A percentile compares a stretch with the other conserved stretches of the same genome.
phyloP scores from a whole-genome alignment of 2,888 invertebrate species.

The Latrodectus hesperus region DNA sequence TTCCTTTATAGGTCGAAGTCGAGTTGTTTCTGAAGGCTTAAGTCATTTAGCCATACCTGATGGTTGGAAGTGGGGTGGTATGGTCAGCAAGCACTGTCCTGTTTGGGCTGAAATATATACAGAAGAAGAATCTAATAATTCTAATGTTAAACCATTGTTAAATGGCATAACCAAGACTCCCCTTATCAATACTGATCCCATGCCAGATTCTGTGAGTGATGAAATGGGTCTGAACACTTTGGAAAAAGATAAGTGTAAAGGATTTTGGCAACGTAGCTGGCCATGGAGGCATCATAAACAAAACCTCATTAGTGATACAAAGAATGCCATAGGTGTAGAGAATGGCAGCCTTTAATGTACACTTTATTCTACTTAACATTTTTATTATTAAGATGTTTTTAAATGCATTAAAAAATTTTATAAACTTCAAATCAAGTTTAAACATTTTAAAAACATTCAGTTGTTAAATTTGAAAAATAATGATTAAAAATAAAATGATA shows the following conservation, averaged over 20 bases:
- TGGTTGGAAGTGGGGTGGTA: conserved; percentile 90
- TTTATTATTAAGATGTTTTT: not conserved
- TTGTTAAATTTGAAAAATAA: too few relatives aligned
- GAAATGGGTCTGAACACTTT: conserved; percentile 9
- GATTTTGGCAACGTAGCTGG: conserved; percentile 57
- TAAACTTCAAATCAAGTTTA: too few relatives aligned
- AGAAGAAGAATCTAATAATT: conserved; percentile 59
- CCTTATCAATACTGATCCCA: conserved; percentile 2
- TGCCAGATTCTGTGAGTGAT: conserved; percentile 30
- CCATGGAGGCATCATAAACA: conserved; percentile 55
- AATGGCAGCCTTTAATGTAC: conserved; percentile 57
- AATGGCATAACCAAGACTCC: conserved; percentile 52
- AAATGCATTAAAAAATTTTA: too few relatives aligned
- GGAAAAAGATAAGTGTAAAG: conserved; percentile 32
- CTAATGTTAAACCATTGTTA: conserved; percentile 10
- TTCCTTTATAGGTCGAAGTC: conserved; percentile 74
- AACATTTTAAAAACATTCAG: too few relatives aligned
- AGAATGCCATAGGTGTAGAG: conserved; percentile 33
- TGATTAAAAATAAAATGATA: too few relatives aligned
- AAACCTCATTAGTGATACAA: conserved; percentile 41
- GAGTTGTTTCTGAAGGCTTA: conserved; percentile 83
- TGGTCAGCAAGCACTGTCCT: conserved; percentile 84
- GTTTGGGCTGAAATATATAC: conserved; percentile 83
- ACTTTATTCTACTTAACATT: not conserved
- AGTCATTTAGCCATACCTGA: conserved; percentile 86